Conservation (phyloP, 2,797 vertebrate species). For the Amphiprion clarkii region DNA sequence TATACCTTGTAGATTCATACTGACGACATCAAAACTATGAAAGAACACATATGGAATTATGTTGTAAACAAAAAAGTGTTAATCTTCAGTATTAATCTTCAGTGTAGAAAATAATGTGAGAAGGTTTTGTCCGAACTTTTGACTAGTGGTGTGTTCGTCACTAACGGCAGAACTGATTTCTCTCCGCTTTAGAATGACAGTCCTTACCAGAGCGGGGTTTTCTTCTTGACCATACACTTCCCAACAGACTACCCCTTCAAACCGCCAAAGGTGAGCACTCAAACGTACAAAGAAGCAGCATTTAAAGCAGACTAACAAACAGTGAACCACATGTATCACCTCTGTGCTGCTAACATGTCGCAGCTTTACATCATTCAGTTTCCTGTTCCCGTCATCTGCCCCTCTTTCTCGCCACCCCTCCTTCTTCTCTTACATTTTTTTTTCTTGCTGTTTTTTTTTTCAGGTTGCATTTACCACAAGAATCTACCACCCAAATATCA, state of each 20-base stretch:
- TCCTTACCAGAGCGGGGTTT: conserved; percentile 90
- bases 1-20: no score
- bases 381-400: conserved; percentile 28
- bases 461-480: conserved; percentile 95
- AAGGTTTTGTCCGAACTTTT: no score
- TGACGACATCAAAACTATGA: no score
- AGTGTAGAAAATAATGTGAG: no score
- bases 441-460: conserved; percentile 20
- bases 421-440: neutral
- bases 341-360: conserved; percentile 8
- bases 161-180: conserved; percentile 66
- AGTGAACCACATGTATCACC: neutral
- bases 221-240: conserved; percentile 91
- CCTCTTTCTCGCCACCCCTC: no score
- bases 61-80: no score
- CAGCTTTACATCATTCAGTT: conserved; percentile 22
- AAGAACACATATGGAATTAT: no score
- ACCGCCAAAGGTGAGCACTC: conserved; percentile 87
- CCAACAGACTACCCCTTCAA: conserved; percentile 92
- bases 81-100: no score
- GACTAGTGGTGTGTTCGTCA: neutral
- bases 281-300: neutral
- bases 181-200: conserved; percentile 84
- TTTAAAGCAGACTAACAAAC: neutral
- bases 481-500: conserved; percentile 91